Conservation (phyloP, 2,888 invertebrate genomes). For the Campoplex nolae region DNA sequence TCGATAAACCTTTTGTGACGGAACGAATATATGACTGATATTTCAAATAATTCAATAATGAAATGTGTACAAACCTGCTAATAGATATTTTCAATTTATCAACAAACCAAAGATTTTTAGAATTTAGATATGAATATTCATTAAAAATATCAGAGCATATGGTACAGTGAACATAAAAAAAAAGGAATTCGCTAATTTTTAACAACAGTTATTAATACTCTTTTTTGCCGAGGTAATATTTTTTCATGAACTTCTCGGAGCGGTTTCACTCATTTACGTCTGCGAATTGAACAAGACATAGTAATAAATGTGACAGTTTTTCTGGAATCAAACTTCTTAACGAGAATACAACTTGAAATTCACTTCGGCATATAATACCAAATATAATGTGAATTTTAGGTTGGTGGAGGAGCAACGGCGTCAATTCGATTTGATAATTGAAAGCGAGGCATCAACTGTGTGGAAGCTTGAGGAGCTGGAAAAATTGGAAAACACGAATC, state of each 20-base stretch:
- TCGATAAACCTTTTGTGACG: slow-evolving; percentile 80
- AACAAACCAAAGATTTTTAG: background rate
- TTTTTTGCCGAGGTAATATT: background rate
- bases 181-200: background rate
- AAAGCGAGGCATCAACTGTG: slow-evolving; percentile 89
- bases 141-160: background rate
- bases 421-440: slow-evolving; percentile 86
- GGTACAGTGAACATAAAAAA: background rate
- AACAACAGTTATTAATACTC: background rate
- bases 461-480: slow-evolving; percentile 90
- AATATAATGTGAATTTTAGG: slow-evolving; percentile 64
- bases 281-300: background rate
- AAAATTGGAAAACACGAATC: slow-evolving; percentile 89
- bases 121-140: background rate
- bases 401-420: slow-evolving; percentile 78
- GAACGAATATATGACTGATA: slow-evolving; percentile 49
- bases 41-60: background rate
- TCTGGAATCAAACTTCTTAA: background rate
- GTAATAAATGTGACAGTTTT: background rate
- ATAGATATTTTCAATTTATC: background rate
- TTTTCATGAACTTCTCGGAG: background rate
- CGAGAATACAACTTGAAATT: background rate
- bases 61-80: too few species aligned
- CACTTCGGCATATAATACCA: background rate
- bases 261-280: background rate